Conservation (phyloP, 2,797 vertebrate species). For the Acanthopagrus latus region DNA sequence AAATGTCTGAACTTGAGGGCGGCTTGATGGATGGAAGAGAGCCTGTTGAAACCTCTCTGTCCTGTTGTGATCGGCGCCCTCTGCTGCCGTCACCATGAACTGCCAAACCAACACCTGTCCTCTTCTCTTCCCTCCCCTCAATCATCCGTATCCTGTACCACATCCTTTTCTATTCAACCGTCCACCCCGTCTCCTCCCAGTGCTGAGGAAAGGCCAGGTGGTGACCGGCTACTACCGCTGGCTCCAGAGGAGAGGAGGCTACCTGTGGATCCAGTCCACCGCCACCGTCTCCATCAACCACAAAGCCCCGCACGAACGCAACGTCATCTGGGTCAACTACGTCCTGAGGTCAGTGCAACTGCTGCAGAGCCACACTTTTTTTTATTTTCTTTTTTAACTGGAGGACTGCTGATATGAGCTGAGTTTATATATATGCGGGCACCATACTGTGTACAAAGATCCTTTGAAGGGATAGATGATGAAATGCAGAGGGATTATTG, state of each 20-base stretch:
- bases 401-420: conserved; percentile 21
- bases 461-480: conserved; percentile 70
- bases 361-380: conserved; percentile 1
- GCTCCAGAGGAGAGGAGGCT: conserved; percentile 92
- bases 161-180: not conserved
- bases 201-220: conserved; percentile 94
- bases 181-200: conserved; percentile 62
- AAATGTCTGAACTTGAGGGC: conserved; percentile 12
- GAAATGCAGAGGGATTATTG: conserved; percentile 65
- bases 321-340: conserved; percentile 95
- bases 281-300: conserved; percentile 93
- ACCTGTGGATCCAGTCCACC: conserved; percentile 93
- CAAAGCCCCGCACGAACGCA: conserved; percentile 92
- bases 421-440: conserved; percentile 43
- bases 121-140: not conserved
- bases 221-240: conserved; percentile 92
- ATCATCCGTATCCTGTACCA: not conserved
- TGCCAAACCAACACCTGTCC: conserved; percentile 2
- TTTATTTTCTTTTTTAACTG: not conserved
- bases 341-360: conserved; percentile 88
- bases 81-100: conserved; percentile 70
- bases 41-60: conserved; percentile 37
- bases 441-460: conserved; percentile 49
- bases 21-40: conserved; percentile 6
- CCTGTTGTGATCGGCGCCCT: conserved; percentile 71